Conservation (phyloP, 1,140 invertebrate species). For the Whitmania pigra region DNA sequence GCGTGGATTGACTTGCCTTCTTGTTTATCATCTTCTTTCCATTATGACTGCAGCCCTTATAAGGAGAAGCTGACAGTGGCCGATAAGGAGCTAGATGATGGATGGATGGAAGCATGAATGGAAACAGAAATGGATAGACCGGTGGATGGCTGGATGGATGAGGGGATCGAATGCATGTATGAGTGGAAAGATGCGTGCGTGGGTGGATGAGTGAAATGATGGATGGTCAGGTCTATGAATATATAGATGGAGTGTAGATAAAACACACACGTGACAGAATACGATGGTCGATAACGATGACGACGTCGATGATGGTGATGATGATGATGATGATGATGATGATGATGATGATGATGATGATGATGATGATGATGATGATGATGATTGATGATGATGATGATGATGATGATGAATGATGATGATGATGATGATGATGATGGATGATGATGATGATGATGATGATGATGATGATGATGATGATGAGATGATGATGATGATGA, state of each 20-base stretch:
- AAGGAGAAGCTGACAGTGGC: not conserved
- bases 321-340: constrained; percentile 15
- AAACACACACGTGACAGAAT: too few species aligned
- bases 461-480: constrained; percentile 20
- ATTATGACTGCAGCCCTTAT: not conserved
- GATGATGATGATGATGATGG: constrained; percentile 18
- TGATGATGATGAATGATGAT: constrained; percentile 10
- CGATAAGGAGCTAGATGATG: not conserved
- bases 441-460: constrained; percentile 21
- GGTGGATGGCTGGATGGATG: constrained; percentile 1
- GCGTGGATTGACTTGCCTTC: not conserved
- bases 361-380: constrained; percentile 19
- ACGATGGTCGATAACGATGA: not conserved
- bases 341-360: constrained; percentile 13
- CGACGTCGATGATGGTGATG: constrained; percentile 8
- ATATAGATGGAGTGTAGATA: too few species aligned
- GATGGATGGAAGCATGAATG: constrained; percentile 10
- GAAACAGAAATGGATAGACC: not conserved
- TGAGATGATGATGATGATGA: constrained; percentile 19
- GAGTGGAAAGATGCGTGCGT: too few species aligned
- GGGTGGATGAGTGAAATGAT: too few species aligned
- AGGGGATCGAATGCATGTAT: not conserved
- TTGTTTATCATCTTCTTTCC: not conserved
- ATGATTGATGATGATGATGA: constrained; percentile 21
- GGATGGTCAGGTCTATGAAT: too few species aligned